Conservation (phyloP, 2,888 invertebrate genomes). For the Epinotia nisella region DNA sequence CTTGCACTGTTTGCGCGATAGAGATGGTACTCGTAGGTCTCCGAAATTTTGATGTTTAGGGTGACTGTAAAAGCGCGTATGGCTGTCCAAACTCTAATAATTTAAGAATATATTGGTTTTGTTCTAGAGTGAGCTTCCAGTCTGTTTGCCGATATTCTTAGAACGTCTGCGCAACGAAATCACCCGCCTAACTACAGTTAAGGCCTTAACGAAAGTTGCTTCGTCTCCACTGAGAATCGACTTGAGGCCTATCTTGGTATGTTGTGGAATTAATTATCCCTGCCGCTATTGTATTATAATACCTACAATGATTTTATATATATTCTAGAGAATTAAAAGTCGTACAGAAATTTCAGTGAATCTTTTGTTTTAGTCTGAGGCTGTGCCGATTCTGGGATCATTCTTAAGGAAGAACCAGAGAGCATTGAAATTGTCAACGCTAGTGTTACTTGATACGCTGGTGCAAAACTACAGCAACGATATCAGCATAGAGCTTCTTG, state of each 20-base stretch:
- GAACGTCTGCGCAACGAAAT: conserved; percentile 98
- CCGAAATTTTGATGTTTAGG: too few relatives aligned
- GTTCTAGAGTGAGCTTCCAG: conserved; percentile 88
- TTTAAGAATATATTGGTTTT: not conserved
- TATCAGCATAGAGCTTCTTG: conserved; percentile 89
- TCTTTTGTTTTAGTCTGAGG: conserved; percentile 87
- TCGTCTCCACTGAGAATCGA: conserved; percentile 94
- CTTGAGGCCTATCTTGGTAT: conserved; percentile 91
- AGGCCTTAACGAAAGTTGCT: conserved; percentile 97
- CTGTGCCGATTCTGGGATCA: conserved; percentile 95
- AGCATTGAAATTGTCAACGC: conserved; percentile 95
- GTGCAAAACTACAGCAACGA: conserved; percentile 93
- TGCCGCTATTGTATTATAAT: not conserved
- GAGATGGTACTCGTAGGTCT: too few relatives aligned
- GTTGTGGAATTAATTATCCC: conserved; percentile 45
- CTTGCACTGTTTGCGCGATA: too few relatives aligned
- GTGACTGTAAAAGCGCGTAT: too few relatives aligned
- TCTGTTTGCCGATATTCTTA: conserved; percentile 96
- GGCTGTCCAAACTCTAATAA: too few relatives aligned
- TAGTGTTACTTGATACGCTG: conserved; percentile 95
- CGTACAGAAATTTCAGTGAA: not conserved
- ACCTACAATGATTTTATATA: not conserved
- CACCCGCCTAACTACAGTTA: conserved; percentile 97
- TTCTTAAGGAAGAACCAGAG: conserved; percentile 98
- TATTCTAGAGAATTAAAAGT: too few relatives aligned